Evolutionary conservation across 2,888 invertebrate genomes (phyloP), one percentile per base, ranked within the genome.

Genomic region (Xiphydria camelus): DNA sequence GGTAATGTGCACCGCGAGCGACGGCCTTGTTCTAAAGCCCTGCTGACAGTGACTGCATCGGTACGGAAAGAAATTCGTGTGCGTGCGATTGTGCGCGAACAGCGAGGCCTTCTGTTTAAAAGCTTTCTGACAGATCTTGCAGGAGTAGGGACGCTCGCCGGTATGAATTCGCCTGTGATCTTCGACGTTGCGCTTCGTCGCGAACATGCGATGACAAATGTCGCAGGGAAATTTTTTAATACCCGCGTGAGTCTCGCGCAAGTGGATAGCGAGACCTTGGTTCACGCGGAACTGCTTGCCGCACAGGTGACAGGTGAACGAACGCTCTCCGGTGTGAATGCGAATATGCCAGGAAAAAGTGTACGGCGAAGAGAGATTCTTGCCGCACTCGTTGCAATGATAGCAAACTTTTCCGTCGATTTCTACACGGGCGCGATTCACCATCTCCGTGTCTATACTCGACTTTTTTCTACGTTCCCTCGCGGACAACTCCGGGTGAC

Each of bases 201-300:
- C 79, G 65, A 85, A 85, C 70, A 75, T 82, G 14, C 79, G 77
- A 0, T 76, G 76, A 66, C 84, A 85, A 17, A 80, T 58, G 42
- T 78, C 76, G 70, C 86, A 86, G 0, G 80, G 66, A 65, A 81
- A 81, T 10, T 82, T 81, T 50, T 82, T 82, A 3, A 81, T 76
- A 2, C 82, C 79, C 54, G 82, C 80, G 71, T 86, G 86, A 2
- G 85, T 85, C 57, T 84, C 83, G 15, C 80, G 77, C 17, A 85
- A 59, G 61, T 86, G 86, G 1, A 85, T 76, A 33, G 80, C 80
- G 18, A 86, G 70, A 0, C 84, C 85, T 69, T 81, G 81, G 10
- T 83, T 83, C n/a, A 84, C 81, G 15, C 85, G 77, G 71, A 86
- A 86, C 62, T 82, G 82, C 57, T 83, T 84, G 2, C 85, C 85